Percentiles rank a stretch among this genome's conserved stretches.
Conservation (phyloP, 1,140 invertebrate species). For the Drepana arcuata region DNA sequence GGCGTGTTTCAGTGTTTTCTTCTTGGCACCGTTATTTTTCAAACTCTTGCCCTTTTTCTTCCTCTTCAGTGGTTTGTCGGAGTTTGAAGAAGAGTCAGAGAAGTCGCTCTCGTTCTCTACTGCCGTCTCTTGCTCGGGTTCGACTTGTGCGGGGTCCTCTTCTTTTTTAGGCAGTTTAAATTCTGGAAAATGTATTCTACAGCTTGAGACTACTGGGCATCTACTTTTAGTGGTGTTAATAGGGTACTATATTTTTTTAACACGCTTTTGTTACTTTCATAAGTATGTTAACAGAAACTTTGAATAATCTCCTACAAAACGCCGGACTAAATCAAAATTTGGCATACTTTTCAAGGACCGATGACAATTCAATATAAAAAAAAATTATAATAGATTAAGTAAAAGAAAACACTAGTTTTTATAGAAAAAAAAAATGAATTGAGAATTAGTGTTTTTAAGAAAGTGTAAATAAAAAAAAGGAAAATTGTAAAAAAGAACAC, state of each 20-base stretch:
- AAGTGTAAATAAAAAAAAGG: no score
- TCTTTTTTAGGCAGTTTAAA: not conserved
- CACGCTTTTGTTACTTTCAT: constrained; percentile 5
- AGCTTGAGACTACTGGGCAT: constrained; percentile 22
- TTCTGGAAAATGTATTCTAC: no score
- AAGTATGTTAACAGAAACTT: not conserved
- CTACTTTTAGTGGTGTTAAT: constrained; percentile 22
- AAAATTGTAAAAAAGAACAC: no score
- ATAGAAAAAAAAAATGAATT: no score
- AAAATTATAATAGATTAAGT: no score
- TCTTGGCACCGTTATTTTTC: constrained; percentile 21
- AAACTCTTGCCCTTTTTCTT: constrained; percentile 31
- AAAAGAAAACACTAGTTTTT: no score
- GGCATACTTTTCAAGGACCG: no score
- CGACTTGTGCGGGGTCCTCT: constrained; percentile 5
- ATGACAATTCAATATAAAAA: no score
- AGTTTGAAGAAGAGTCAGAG: constrained; percentile 39
- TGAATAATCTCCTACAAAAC: no score
- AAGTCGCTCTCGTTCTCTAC: constrained; percentile 31
- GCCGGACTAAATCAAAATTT: no score
- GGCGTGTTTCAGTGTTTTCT: not conserved
- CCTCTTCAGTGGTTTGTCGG: constrained; percentile 45
- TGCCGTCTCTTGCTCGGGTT: constrained; percentile 13
- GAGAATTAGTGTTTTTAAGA: no score
- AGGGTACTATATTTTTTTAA: not conserved